Base-by-base conservation (phyloP, 2,797 vertebrate genomes). In the Falco columbarius region DNA sequence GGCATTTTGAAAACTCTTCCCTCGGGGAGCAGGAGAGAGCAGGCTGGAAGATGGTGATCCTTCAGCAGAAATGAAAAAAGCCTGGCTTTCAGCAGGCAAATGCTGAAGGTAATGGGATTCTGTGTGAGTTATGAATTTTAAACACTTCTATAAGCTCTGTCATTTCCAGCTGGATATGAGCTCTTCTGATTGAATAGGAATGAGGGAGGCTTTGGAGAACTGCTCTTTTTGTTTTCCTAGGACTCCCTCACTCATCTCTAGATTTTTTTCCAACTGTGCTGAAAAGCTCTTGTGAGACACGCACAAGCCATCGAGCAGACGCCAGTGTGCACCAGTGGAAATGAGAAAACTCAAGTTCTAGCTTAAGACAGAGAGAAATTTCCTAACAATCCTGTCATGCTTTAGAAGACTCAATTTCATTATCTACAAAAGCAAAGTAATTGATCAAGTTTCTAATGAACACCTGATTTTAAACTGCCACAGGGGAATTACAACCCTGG, bases 101-200 rank as follows among this genome's bases (percentile, higher is more conserved):
- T 5, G 85, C 81, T 90, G 93, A 27, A 87, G 83, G 90, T 88
- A 95, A 97, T 91, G 92, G 96, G 76, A 97, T 96, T 96, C 96
- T 51, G 93, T 77, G 68, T 9, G 82, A 94, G 92, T 82, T 91
- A 97, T 92, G 96, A 96, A 94, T 97, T 97, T 96, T 94, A 96
- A 97, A 96, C 77, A 81, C 81, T 73, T 73, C 65, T 38, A 59
- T 76, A 94, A 97, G 95, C 86, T 72, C 70, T 17, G 40, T 9
- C 12, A 1, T 75, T 95, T 97, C 90, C 95, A 95, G 85, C 97
- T 74, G 91, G 90, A 93, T 65, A 73, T 62, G 84, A 92, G 93
- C 63, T 80, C 90, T 79, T 68, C 44, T 21, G 34, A 61, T 9
- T 63, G 95, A 93, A 88, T 62, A 90, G 75, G 88, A 88, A 84